phyloP scores from a whole-genome alignment of 2,888 invertebrate genomes.

The Drosophila emarginata region DNA sequence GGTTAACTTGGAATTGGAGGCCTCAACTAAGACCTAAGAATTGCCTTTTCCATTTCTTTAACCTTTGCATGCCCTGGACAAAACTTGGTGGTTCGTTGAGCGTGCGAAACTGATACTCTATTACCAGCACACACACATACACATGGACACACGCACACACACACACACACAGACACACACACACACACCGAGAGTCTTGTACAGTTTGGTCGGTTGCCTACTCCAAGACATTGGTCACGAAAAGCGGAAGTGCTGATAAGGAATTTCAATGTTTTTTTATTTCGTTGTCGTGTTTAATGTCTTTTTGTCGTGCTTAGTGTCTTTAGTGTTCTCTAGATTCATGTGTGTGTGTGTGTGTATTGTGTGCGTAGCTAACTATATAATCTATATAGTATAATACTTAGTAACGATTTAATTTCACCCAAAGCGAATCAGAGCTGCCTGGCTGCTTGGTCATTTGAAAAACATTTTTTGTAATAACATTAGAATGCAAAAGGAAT shows the following conservation, averaged over 20 bases:
- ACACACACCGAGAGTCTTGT: not conserved
- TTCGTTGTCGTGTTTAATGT: conserved; percentile 81
- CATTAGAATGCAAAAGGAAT: conserved; percentile 1
- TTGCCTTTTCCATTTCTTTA: conserved; percentile 71
- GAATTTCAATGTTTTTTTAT: conserved; percentile 81
- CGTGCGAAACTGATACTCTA: conserved; percentile 66
- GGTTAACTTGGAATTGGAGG: conserved; percentile 35
- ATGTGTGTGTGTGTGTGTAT: conserved; percentile 39
- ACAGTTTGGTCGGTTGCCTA: conserved; percentile 22
- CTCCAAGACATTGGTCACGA: conserved; percentile 82
- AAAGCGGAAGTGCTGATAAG: conserved; percentile 83
- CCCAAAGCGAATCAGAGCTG: not conserved
- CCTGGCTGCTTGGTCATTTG: conserved; percentile 38
- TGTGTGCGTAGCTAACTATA: conserved; percentile 48
- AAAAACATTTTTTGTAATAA: conserved; percentile 12
- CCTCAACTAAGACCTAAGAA: conserved; percentile 10
- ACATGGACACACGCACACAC: conserved; percentile 28
- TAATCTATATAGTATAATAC: conserved; percentile 72
- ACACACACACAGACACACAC: conserved; percentile 27
- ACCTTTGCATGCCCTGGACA: conserved; percentile 67
- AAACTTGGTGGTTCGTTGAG: conserved; percentile 30
- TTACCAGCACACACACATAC: conserved; percentile 6
- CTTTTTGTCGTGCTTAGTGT: conserved; percentile 81
- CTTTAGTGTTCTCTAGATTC: conserved; percentile 59
- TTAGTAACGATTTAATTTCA: conserved; percentile 54